A percentile compares a stretch with the other conserved stretches of the same genome.
phyloP scores from a whole-genome alignment of 1,140 invertebrate species.

The Diploscapter pachys region DNA sequence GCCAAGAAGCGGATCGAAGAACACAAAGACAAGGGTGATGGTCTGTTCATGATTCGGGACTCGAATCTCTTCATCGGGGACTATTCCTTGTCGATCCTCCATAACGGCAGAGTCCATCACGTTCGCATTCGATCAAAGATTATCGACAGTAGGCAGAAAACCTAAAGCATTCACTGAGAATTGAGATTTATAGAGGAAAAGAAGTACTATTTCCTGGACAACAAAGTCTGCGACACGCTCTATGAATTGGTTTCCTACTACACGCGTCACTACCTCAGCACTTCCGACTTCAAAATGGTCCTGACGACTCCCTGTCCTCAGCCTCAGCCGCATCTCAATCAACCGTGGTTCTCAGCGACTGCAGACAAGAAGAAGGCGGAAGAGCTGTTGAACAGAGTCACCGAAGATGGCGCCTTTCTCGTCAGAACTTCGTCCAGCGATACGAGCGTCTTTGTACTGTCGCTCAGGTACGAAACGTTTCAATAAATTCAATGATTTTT shows the following conservation, averaged over 20 bases:
- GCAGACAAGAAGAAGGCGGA: slow-evolving; percentile 52
- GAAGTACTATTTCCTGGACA: slow-evolving; percentile 54
- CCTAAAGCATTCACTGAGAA: not conserved
- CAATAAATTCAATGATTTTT: too few species aligned
- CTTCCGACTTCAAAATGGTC: slow-evolving; percentile 46
- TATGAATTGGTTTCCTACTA: slow-evolving; percentile 58
- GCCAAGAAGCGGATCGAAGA: slow-evolving; percentile 50
- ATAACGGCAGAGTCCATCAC: slow-evolving; percentile 36
- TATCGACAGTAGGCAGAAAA: slow-evolving; percentile 24
- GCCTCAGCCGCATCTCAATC: slow-evolving; percentile 53
- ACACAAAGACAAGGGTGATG: slow-evolving; percentile 48
- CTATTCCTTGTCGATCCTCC: slow-evolving; percentile 56
- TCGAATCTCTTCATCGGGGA: slow-evolving; percentile 57
- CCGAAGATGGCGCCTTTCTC: slow-evolving; percentile 54
- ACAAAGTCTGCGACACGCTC: slow-evolving; percentile 51
- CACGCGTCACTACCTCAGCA: slow-evolving; percentile 48
- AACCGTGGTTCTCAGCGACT: slow-evolving; percentile 52
- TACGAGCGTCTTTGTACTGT: slow-evolving; percentile 54
- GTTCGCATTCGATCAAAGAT: slow-evolving; percentile 28
- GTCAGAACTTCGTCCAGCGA: slow-evolving; percentile 51
- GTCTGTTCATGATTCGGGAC: slow-evolving; percentile 54
- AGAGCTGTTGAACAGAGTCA: slow-evolving; percentile 49
- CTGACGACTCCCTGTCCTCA: slow-evolving; percentile 52
- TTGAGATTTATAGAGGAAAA: slow-evolving; percentile 37
- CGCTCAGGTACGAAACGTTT: slow-evolving; percentile 31